Evolutionary conservation across 2,113 vertebrate species (phyloP).

Genomic region (Podarcis muralis): DNA sequence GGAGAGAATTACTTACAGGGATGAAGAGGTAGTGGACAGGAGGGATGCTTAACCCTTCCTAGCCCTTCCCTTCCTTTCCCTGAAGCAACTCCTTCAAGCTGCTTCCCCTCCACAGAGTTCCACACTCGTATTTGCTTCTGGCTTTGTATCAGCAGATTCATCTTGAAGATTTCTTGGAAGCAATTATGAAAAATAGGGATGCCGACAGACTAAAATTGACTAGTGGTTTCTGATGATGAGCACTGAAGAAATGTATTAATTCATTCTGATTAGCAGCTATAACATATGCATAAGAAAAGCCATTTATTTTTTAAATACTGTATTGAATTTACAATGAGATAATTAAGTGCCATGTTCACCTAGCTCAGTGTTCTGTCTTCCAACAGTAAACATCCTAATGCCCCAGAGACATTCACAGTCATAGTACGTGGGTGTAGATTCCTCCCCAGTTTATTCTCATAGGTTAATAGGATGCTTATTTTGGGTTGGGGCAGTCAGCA

Average conservation of each 20-base stretch:
- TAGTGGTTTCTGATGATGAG: not conserved
- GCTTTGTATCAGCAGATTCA: not conserved
- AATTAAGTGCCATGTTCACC: not conserved
- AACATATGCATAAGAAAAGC: not conserved
- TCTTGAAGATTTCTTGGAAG: not conserved
- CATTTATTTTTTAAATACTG: slow-evolving; percentile 8
- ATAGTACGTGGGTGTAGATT: not conserved
- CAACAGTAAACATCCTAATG: not conserved
- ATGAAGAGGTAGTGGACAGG: too few species aligned
- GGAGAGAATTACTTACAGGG: not conserved
- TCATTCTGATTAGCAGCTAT: not conserved
- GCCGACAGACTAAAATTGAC: not conserved
- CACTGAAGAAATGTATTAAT: not conserved
- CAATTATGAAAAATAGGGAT: not conserved
- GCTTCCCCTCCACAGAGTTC: not conserved
- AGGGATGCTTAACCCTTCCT: not conserved
- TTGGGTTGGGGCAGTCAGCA: not conserved
- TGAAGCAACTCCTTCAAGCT: not conserved
- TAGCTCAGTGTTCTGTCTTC: slow-evolving; percentile 22
- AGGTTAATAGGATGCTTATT: slow-evolving; percentile 51
- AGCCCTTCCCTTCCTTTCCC: not conserved
- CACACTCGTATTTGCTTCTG: not conserved
- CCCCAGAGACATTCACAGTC: not conserved
- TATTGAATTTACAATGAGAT: not conserved
- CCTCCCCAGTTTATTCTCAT: slow-evolving; percentile 38